Conservation (phyloP, 2,113 vertebrate genomes). For the Corythoichthys haematopterus region DNA sequence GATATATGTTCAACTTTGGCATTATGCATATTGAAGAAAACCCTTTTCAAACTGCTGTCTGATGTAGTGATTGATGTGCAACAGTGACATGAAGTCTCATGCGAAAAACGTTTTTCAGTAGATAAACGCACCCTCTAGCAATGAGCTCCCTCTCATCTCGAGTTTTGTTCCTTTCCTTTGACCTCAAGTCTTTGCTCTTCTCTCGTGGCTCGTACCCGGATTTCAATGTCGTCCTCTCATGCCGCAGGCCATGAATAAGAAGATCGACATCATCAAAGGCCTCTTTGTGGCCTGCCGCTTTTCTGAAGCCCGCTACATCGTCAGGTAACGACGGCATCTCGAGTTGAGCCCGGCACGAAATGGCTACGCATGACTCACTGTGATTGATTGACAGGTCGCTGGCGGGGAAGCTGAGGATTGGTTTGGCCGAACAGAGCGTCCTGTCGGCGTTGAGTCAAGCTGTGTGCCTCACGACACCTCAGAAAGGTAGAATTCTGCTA, state of each 20-base stretch:
- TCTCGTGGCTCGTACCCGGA: slow-evolving; percentile 49
- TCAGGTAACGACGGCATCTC: slow-evolving; percentile 68
- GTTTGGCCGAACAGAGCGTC: slow-evolving; percentile 85
- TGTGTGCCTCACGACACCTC: slow-evolving; percentile 80
- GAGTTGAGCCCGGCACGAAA: not conserved
- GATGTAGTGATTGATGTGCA: not conserved
- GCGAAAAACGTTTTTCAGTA: not conserved
- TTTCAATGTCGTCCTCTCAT: slow-evolving; percentile 48
- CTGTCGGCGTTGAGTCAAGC: slow-evolving; percentile 80
- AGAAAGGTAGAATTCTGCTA: slow-evolving; percentile 71
- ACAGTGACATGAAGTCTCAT: not conserved
- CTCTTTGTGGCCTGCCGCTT: slow-evolving; percentile 88
- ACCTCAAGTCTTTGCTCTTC: slow-evolving; percentile 52
- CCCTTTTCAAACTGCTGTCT: not conserved
- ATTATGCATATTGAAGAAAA: not conserved
- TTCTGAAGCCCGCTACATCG: slow-evolving; percentile 84
- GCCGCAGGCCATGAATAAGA: slow-evolving; percentile 84
- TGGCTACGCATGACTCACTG: slow-evolving; percentile 9
- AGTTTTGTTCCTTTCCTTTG: slow-evolving; percentile 22
- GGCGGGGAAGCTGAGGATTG: slow-evolving; percentile 85
- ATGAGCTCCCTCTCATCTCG: slow-evolving; percentile 31
- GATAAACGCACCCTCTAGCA: slow-evolving; percentile 10
- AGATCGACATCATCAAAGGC: slow-evolving; percentile 88
- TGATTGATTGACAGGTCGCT: slow-evolving; percentile 76
- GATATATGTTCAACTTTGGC: not conserved